Evolutionary conservation across 2,797 vertebrate genomes (phyloP), one percentile per base, ranked within the genome.

Genomic region (Hephaestus fuliginosus): DNA sequence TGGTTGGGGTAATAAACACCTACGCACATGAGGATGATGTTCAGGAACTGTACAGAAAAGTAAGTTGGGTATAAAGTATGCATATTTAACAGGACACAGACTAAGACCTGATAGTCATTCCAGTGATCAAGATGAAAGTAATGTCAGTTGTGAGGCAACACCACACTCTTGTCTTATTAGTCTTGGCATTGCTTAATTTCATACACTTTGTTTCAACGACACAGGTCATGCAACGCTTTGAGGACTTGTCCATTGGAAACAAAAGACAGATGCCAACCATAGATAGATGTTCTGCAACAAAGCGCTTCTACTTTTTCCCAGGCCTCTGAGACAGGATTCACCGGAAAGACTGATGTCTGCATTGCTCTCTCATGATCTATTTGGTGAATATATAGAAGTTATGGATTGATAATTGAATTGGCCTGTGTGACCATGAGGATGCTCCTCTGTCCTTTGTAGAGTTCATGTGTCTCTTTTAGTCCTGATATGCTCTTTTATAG

Each of bases 41-140:
- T 5, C 81, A 91, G 0, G 93, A 95, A 17, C 89, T 96, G 33
- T 95, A 95, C 80, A 81, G 53, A 74, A 92, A 83, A 81, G 95
- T 89, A 86, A 57, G 88, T 84, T n/a, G 13, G 7, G 0, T 66
- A 10, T 22, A 14, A 74, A 66, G 39, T 43, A 13, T 49, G 4
- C 3, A 25, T 58, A 39, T 22, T 5, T 36, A 61, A 49, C 18
- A 22, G 22, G 13, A 9, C n/a, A 33, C 11, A 17, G 22, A 28
- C 25, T 28, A 55, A 28, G 13, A n/a, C 1, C 12, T 30, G 10
- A 17, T 22, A 12, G 11, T 10, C 25, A 14, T 55, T 14, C 14
- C 2, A 28, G 25, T 55, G 13, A 51, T 60, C 5, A 39, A 68
- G 30, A 48, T 11, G 14, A 58, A 69, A 58, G 44, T 28, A 53